Base-by-base conservation (phyloP, 2,797 vertebrate species). In the Dipus sagitta region DNA sequence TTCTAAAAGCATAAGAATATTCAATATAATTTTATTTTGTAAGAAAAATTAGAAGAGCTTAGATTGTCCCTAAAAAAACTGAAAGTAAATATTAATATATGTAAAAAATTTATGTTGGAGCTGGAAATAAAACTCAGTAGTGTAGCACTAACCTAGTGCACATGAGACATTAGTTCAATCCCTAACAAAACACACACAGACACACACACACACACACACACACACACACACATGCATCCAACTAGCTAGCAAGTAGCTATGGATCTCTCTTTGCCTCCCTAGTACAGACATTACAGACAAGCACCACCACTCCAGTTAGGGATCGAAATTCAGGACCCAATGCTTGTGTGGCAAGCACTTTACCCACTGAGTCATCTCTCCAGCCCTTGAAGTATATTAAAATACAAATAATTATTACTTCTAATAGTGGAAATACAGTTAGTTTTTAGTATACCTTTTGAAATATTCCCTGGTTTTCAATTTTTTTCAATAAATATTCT, bases 391-490 rank as follows among this genome's bases (percentile, higher is more conserved):
- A 38, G 4, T 79, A 54, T 60, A 76, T 89, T 84, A 81, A 95
- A 89, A 92, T 91, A 34, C 65, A 26, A 93, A 62, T 67, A 54
- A 83, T 80, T 65, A 54, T 75, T 71, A 86, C 67, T 47, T 91
- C 26, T 82, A 90, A 64, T 85, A 11, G 34, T 93, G 6, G n/a
- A 65, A 60, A 82, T 88, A 65, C 12, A 80, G 21, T 32, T 94
- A 13, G 23, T 60, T 77, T 93, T 86, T 87, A 62, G 86, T 92
- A 93, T 91, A 58, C 42, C 90, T 6, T 79, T 86, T 93, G 54
- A 0, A 68, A 21, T 76, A 2, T 26, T 30, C 15, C 76, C 81
- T 88, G 32, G 11, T 17, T 92, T 90, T 77, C 32, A 81, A 68
- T 5, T 32, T 77, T 88, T 34, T 82, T 83, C 38, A 42, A 12